phyloP scores from a whole-genome alignment of 2,113 vertebrate species.

The Vireo altiloquus region DNA sequence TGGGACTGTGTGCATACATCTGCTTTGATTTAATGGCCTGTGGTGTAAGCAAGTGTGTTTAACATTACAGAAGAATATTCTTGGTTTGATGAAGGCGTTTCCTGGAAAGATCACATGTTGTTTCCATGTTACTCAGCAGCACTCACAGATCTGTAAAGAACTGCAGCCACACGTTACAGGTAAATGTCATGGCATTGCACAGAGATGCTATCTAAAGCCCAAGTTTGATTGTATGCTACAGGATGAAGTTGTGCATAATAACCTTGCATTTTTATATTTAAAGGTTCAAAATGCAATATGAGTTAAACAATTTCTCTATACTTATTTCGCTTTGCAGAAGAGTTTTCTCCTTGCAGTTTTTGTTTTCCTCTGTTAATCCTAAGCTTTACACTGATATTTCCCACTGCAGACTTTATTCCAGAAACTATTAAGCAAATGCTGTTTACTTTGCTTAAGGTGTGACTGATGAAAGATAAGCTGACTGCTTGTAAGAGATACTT shows the following conservation, averaged over 20 bases:
- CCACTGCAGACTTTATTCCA: neutral
- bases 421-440: neutral
- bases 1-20: neutral
- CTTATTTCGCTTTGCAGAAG: neutral
- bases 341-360: neutral
- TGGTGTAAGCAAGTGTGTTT: slow-evolving; percentile 62
- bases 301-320: neutral
- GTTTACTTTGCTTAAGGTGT: neutral
- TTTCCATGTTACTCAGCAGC: slow-evolving; percentile 88
- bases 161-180: slow-evolving; percentile 81
- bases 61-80: slow-evolving; percentile 82
- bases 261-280: neutral
- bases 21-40: slow-evolving; percentile 57
- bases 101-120: slow-evolving; percentile 84
- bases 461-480: neutral
- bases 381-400: neutral
- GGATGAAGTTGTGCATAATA: neutral
- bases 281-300: neutral
- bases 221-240: neutral
- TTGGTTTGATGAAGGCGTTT: slow-evolving; percentile 79
- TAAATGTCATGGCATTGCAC: slow-evolving; percentile 45
- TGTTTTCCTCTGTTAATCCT: neutral
- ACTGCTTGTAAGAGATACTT: neutral
- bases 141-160: slow-evolving; percentile 71
- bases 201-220: neutral